Conservation (phyloP, 2,797 vertebrate genomes). For the Urophycis tenuis region DNA sequence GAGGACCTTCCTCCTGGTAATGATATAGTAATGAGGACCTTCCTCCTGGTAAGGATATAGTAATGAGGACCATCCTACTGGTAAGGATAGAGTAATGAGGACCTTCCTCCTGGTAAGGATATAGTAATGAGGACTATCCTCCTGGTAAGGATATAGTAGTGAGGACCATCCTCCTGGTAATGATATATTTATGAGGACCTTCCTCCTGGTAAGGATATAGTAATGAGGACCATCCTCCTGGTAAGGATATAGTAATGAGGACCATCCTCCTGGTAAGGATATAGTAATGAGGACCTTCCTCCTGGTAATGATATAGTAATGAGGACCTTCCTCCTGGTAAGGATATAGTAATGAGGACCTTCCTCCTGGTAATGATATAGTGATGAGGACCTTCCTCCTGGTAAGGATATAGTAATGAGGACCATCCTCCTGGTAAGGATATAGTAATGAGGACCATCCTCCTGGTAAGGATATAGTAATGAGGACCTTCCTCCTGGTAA, state of each 20-base stretch:
- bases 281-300: conserved; percentile 61
- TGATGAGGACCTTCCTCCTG: conserved; percentile 65
- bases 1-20: conserved; percentile 49
- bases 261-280: conserved; percentile 38
- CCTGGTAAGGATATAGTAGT: conserved; percentile 42
- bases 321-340: conserved; percentile 49
- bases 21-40: conserved; percentile 55
- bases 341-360: conserved; percentile 55
- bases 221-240: conserved; percentile 64
- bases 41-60: conserved; percentile 11
- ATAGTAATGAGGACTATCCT: conserved; percentile 61
- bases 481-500: conserved; percentile 49
- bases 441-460: conserved; percentile 61
- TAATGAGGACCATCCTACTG: conserved; percentile 64
- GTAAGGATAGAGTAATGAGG: conserved; percentile 46
- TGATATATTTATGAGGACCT: conserved; percentile 54
- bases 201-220: conserved; percentile 11
- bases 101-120: conserved; percentile 29
- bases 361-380: conserved; percentile 11
- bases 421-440: conserved; percentile 38
- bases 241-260: conserved; percentile 46
- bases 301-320: conserved; percentile 42
- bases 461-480: conserved; percentile 42
- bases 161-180: conserved; percentile 52
- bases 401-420: conserved; percentile 46